Evolutionary conservation across 2,888 invertebrate genomes (phyloP), one percentile per base, ranked within the genome.

Genomic region (Apocheima hispidaria): DNA sequence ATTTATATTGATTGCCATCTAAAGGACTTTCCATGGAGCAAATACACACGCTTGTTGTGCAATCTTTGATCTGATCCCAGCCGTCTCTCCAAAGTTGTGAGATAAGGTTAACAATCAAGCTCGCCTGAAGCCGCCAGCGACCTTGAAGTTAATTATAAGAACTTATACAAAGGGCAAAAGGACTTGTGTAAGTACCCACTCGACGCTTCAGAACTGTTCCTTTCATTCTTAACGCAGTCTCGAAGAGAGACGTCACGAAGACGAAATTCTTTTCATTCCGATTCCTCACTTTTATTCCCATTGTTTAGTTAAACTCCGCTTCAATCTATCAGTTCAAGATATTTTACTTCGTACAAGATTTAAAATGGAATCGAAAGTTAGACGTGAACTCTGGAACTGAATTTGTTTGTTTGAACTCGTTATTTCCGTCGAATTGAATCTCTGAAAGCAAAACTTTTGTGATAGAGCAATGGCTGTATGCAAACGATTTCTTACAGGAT

Each of bases 71-170:
- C 79, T 72, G 67, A 63, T 60, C 59, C 68, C 67, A 63, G 66
- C 68, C 76, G 75, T 73, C 77, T 75, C 73, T 74, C 63, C 65
- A 71, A 74, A 79, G 63, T 76, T 77, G 63, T 33, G 60, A 75
- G 81, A 81, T 79, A n/a, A n/a, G n/a, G n/a, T n/a, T n/a, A 79
- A 79, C 80, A 79, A 79, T 79, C 78, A 69, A 69, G 62, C 57
- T 68, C 77, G 72, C 74, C 75, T 77, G 71, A 70, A 75, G 77
- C 66, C 65, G 68, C 64, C 60, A 65, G 57, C 65, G 78, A 75
- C 74, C 80, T 81, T 75, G 75, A 79, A 78, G 74, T 79, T 81
- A 81, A 81, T 81, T 81, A 80, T 78, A 69, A 77, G 81, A 75
- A 75, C 72, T 78, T 75, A 69, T 66, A 78, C 79, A 79, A 81